Base-by-base conservation (phyloP, 2,888 invertebrate genomes). In the Epistrophe grossulariae region DNA sequence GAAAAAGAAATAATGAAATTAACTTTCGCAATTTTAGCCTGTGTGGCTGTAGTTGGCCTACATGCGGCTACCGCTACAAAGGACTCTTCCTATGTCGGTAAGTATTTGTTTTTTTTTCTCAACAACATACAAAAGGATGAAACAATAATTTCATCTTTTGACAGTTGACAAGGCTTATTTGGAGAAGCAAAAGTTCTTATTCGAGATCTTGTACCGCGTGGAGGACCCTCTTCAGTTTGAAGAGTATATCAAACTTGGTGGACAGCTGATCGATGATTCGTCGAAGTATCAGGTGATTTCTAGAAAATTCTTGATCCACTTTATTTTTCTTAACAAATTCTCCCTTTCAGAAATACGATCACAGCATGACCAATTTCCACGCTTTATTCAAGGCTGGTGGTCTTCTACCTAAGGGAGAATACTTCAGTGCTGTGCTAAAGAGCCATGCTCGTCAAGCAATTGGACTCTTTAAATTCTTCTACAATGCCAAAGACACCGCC, bases 401-500 rank as follows among this genome's bases (percentile, higher is more conserved):
- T 24, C 91, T 94, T 72, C 91, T 95, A 79, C 94, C 94, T 15
- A 93, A 93, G 88, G 94, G 94, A 78, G 94, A 94, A 82, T 93
- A 94, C 74, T 95, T 94, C 92, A 94, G 94, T 17, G 92, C 93
- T 79, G 93, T 94, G 88, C 91, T 94, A 88, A 92, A 93, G 83
- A 90, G 93, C 2, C 94, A 95, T 77, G 91, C 94, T 78, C 92
- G 94, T 81, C 94, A 95, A 91, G 94, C 94, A 31, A 91, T 93
- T 43, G 93, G 94, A 62, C 92, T 95, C 13, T 95, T 95, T 93
- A 94, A 95, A 90, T 93, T 96, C 74, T 94, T 97, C 88, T 94
- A 94, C 93, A 95, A 95, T 78, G 95, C 96, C 88, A 96, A 95
- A 91, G 95, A 96, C 91, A 96, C 94, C 91, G 94, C 95, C 31